Evolutionary conservation across 2,113 vertebrate genomes (phyloP), one percentile per base, ranked within the genome.

Genomic region (Cyprinodon tularosa): DNA sequence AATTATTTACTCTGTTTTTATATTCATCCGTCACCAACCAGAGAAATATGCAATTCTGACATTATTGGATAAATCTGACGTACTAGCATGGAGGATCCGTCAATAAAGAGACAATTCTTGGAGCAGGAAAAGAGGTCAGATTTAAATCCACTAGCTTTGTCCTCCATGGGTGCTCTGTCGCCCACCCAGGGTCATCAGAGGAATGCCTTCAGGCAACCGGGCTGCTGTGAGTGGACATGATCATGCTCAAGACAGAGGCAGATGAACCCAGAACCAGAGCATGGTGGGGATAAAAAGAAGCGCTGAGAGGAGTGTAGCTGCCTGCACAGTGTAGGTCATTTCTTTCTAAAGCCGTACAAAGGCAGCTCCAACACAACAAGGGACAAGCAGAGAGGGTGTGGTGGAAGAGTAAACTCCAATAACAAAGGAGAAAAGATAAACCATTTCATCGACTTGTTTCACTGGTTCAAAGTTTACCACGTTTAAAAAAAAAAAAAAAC

Each of bases 161-260:
- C 76, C 60, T 78, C 83, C 69, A 9, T 8, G 62, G 38, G 66
- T 22, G 83, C 76, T 77, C 79, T 82, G 80, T 79, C 82, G 37
- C 89, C 82, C 88, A 85, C 90, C 65, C 14, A 7, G 77, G 83
- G 85, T 78, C 78, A 83, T 81, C 85, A 40, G 62, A 78, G 82
- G 89, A 93, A 94, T 90, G 89, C 61, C 72, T 77, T 76, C 66
- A 70, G 74, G 83, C 76, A 59, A 73, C 77, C 60, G 53, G 70
- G 77, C 72, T 59, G 22, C 78, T 88, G 83, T 91, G 91, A 93
- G 89, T 85, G 86, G 84, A 91, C 87, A 88, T 72, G 88, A 86
- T 71, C 84, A 62, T 57, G 74, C 75, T 74, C 74, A 76, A 79
- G 71, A 78, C 2, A 71, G 84, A 73, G 37, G 38, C 37, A 8